Conservation (phyloP, 2,113 vertebrate species). For the Catagonus wagneri region DNA sequence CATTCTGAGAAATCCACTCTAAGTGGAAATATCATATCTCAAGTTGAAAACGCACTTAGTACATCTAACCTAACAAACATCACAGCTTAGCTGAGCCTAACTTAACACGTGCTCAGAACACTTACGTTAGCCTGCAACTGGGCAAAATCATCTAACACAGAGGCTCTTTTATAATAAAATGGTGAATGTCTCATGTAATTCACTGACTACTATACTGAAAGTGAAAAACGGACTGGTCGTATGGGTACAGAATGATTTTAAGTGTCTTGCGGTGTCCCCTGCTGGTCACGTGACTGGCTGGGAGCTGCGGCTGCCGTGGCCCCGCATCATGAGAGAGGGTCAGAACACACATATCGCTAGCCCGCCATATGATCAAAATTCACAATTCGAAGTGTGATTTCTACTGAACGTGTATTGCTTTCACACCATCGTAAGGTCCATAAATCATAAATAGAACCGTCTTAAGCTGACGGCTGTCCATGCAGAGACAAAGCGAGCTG, state of each 20-base stretch:
- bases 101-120: neutral
- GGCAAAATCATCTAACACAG: neutral
- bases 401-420: neutral
- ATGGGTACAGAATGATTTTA: neutral
- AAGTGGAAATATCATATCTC: neutral
- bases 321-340: neutral
- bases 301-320: neutral
- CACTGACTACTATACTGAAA: neutral
- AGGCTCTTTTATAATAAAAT: neutral
- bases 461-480: neutral
- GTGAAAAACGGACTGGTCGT: neutral
- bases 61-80: neutral
- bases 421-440: neutral
- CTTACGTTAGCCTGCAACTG: neutral
- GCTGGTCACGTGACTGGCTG: neutral
- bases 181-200: neutral
- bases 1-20: neutral
- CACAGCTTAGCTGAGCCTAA: neutral
- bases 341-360: neutral
- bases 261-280: neutral
- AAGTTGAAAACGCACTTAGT: neutral
- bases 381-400: neutral
- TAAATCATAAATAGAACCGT: neutral
- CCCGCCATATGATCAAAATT: neutral
- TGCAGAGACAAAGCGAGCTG: neutral